phyloP scores from a whole-genome alignment of 2,113 vertebrate species.

The Sardina pilchardus region DNA sequence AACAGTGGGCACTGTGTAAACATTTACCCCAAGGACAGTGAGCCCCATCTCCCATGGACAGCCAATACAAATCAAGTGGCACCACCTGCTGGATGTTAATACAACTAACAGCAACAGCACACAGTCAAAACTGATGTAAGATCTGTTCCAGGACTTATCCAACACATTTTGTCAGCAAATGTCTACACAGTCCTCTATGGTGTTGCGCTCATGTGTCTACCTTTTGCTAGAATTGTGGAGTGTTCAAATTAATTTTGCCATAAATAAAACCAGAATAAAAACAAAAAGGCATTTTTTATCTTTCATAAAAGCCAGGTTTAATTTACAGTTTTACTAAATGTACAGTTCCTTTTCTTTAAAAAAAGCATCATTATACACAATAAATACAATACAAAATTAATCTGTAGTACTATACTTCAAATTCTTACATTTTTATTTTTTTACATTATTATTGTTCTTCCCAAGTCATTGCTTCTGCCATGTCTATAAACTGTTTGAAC shows the following conservation, averaged over 20 bases:
- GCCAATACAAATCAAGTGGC: conserved; percentile 46
- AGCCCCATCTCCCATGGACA: neutral
- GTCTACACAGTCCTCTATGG: neutral
- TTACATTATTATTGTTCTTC: conserved; percentile 77
- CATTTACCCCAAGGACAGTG: neutral
- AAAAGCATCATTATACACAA: conserved; percentile 97
- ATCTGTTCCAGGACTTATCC: neutral
- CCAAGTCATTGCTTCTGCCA: conserved; percentile 71
- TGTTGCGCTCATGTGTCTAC: neutral
- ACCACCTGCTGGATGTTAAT: conserved; percentile 64
- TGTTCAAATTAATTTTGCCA: neutral
- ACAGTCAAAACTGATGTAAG: neutral
- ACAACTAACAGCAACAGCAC: conserved; percentile 9
- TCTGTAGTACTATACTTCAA: conserved; percentile 95
- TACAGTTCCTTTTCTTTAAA: conserved; percentile 90
- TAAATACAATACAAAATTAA: conserved; percentile 99
- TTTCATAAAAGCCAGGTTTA: conserved; percentile 91
- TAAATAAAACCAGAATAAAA: neutral
- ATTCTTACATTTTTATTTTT: conserved; percentile 76
- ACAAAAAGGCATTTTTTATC: conserved; percentile 35
- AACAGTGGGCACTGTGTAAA: neutral
- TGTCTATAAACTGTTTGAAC: conserved; percentile 74
- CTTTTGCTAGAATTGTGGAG: neutral
- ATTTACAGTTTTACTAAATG: conserved; percentile 99
- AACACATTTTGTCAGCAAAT: neutral